phyloP scores from a whole-genome alignment of 1,140 invertebrate genomes.

The Heterodera schachtii region DNA sequence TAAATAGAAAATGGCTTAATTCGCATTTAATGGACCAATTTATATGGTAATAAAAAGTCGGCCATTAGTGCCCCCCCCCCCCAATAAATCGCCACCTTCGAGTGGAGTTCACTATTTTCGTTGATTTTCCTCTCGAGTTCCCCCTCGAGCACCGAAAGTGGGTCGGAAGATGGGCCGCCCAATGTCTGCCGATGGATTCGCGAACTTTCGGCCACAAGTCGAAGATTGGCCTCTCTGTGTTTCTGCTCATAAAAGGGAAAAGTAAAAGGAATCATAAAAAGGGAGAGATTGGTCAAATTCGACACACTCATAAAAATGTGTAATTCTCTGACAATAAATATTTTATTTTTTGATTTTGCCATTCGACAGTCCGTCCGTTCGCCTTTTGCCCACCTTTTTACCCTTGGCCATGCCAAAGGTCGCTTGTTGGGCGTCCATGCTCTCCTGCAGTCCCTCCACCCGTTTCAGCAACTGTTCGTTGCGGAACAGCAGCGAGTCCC shows the following conservation, averaged over 20 bases:
- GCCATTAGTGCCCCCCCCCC: neutral
- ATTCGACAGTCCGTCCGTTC: too few relatives aligned
- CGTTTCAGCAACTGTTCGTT: constrained; percentile 56
- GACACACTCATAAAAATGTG: neutral
- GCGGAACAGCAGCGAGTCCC: constrained; percentile 52
- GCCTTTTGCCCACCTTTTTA: constrained; percentile 37
- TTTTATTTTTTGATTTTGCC: too few relatives aligned
- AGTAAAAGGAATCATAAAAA: neutral
- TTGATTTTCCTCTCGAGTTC: constrained; percentile 49
- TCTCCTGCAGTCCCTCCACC: constrained; percentile 50
- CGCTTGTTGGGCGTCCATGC: constrained; percentile 41
- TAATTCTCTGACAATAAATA: neutral
- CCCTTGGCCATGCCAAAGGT: constrained; percentile 39
- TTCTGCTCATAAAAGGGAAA: constrained; percentile 31
- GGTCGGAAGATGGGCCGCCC: constrained; percentile 30
- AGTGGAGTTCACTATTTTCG: constrained; percentile 51
- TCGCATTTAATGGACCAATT: neutral
- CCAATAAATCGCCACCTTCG: constrained; percentile 31
- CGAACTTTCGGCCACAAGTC: constrained; percentile 48
- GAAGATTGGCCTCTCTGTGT: constrained; percentile 52
- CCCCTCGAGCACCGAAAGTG: constrained; percentile 45
- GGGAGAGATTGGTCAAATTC: neutral
- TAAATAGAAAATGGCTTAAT: constrained; percentile 14
- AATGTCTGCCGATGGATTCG: constrained; percentile 22
- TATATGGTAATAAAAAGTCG: too few relatives aligned